These are phyloP conservation scores for Paedocypris sp. DNA, from an alignment of 2,113 vertebrate species.

Conservation along the genomic window DNA sequence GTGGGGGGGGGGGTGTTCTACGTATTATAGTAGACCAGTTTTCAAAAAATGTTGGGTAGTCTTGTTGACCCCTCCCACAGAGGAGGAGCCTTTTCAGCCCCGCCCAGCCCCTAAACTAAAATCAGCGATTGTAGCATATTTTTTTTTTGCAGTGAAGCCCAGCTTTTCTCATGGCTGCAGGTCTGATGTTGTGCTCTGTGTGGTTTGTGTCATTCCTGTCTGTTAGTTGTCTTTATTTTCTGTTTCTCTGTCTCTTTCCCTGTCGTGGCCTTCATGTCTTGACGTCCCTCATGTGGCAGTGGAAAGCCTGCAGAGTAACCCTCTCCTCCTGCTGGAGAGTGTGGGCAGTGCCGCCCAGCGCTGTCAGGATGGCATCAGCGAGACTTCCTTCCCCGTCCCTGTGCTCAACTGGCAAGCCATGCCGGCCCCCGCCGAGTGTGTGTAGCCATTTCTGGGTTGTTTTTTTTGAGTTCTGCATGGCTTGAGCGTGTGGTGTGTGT, in stretches of 20 bases:
- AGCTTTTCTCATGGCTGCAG: constrained; percentile 32
- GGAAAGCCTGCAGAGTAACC: constrained; percentile 89
- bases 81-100: no score
- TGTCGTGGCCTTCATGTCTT: not conserved
- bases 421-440: constrained; percentile 75
- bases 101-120: no score
- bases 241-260: constrained; percentile 45
- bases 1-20: no score
- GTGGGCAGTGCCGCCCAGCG: constrained; percentile 62
- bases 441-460: constrained; percentile 49
- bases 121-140: not conserved
- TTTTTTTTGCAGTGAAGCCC: not conserved
- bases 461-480: no score
- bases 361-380: constrained; percentile 58
- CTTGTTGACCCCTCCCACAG: no score
- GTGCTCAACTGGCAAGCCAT: constrained; percentile 81
- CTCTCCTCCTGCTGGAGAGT: constrained; percentile 81
- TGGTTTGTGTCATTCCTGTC: constrained; percentile 29
- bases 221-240: constrained; percentile 51
- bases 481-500: not conserved
- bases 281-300: constrained; percentile 53
- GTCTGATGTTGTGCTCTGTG: constrained; percentile 45
- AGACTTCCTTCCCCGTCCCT: constrained; percentile 79
- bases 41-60: no score
- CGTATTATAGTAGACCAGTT: no score